Evolutionary conservation across 2,113 vertebrate genomes (phyloP).

Genomic region (Rhodinocichla rosea): DNA sequence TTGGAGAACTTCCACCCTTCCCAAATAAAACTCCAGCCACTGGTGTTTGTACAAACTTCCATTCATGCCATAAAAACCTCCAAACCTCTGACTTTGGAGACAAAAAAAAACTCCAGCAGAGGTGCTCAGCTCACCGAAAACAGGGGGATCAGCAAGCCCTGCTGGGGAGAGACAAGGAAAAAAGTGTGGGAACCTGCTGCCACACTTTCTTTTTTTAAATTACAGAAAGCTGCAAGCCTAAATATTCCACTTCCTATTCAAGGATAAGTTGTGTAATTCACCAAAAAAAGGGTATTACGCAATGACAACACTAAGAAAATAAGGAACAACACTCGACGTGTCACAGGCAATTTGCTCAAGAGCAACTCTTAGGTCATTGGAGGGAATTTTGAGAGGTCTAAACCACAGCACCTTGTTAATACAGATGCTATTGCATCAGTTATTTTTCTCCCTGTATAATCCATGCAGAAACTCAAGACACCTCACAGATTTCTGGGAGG

Average conservation of each 20-base stretch:
- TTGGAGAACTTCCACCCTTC: conserved; percentile 33
- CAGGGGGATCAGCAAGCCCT: neutral
- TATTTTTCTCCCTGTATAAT: neutral
- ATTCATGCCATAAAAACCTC: neutral
- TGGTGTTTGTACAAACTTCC: neutral
- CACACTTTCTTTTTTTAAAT: neutral
- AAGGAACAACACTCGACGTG: neutral
- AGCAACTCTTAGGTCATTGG: neutral
- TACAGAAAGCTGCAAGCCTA: conserved; percentile 5
- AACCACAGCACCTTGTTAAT: neutral
- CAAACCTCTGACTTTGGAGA: neutral
- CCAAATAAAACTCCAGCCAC: neutral
- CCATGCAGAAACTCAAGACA: neutral
- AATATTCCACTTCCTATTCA: conserved; percentile 40
- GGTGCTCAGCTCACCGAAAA: neutral
- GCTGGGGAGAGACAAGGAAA: neutral
- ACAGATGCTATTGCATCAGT: neutral
- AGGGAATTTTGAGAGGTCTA: neutral
- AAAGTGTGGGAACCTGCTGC: neutral
- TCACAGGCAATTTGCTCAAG: neutral
- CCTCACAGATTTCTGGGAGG: neutral
- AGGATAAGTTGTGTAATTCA: conserved; percentile 9
- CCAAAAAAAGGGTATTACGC: neutral
- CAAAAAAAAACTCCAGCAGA: neutral
- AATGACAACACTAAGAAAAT: neutral